These are phyloP conservation scores for Coracias cyanogaster DNA, from an alignment of 2,797 vertebrate species.

Conservation along the genomic window DNA sequence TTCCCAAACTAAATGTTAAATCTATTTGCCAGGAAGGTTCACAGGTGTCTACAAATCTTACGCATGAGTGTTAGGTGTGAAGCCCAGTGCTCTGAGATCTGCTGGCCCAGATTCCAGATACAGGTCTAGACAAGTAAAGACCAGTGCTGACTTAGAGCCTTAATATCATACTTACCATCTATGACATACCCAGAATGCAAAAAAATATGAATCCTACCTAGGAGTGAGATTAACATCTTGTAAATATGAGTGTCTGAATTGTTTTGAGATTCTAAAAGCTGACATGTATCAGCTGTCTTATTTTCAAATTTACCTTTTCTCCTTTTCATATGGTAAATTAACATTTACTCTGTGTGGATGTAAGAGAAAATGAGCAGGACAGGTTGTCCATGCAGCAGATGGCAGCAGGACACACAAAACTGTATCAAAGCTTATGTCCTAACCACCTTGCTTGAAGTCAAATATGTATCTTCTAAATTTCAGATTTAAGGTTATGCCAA, in stretches of 20 bases:
- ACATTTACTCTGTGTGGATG: neutral
- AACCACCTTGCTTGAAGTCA: neutral
- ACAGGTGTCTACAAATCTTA: neutral
- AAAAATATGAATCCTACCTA: neutral
- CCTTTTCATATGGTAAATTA: neutral
- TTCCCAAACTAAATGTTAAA: neutral
- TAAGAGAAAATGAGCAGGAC: neutral
- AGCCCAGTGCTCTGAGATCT: neutral
- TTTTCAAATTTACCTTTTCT: constrained; percentile 39
- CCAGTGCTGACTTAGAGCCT: neutral
- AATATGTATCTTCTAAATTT: neutral
- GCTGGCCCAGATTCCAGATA: neutral
- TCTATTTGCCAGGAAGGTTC: neutral
- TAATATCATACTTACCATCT: neutral
- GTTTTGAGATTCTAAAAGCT: neutral
- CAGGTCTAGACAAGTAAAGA: neutral
- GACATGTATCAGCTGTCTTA: neutral
- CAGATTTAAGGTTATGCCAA: neutral
- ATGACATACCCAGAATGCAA: neutral
- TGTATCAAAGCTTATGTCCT: neutral
- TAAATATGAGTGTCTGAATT: neutral
- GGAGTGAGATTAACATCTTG: neutral
- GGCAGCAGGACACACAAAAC: neutral
- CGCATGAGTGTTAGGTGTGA: neutral
- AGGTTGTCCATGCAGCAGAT: neutral